Evolutionary conservation across 2,797 vertebrate genomes (phyloP).

Genomic region (Xenentodon cancila): DNA sequence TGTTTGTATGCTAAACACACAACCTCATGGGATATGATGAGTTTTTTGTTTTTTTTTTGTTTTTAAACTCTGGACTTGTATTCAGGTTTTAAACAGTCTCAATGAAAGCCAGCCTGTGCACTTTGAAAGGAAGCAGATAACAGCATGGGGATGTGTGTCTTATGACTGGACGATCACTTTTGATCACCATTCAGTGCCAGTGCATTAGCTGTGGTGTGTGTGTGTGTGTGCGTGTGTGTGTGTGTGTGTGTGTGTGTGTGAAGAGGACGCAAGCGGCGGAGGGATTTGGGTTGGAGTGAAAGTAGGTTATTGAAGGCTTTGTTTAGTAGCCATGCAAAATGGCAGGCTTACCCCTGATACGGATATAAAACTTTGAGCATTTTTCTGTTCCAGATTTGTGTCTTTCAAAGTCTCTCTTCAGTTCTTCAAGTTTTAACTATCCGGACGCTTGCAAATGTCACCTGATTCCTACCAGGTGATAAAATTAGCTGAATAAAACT

Average conservation of each 20-base stretch:
- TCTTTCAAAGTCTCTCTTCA: not conserved
- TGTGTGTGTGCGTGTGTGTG: no score
- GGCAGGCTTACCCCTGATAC: conserved; percentile 60
- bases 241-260: no score
- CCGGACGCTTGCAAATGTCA: no score
- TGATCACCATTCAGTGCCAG: conserved; percentile 46
- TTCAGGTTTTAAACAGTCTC: conserved; percentile 40
- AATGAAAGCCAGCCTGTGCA: conserved; percentile 40
- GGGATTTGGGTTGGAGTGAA: conserved; percentile 64
- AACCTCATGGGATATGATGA: conserved; percentile 57
- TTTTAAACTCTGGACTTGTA: conserved; percentile 30
- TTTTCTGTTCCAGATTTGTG: conserved; percentile 37
- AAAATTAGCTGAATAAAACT: no score
- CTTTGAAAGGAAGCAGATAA: conserved; percentile 55
- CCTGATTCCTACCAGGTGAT: no score
- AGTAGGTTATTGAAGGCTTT: conserved; percentile 80
- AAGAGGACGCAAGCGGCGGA: conserved; percentile 54
- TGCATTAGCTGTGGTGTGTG: conserved; percentile 51
- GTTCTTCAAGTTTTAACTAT: no score
- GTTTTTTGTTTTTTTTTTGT: conserved; percentile 24
- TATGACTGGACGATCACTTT: conserved; percentile 63
- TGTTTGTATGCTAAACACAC: conserved; percentile 72
- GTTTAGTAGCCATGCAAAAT: conserved; percentile 74
- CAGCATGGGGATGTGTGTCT: conserved; percentile 46
- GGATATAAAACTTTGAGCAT: conserved; percentile 23